Base-by-base conservation (phyloP, 2,888 invertebrate species). In the Lepidochrysops patricia region DNA sequence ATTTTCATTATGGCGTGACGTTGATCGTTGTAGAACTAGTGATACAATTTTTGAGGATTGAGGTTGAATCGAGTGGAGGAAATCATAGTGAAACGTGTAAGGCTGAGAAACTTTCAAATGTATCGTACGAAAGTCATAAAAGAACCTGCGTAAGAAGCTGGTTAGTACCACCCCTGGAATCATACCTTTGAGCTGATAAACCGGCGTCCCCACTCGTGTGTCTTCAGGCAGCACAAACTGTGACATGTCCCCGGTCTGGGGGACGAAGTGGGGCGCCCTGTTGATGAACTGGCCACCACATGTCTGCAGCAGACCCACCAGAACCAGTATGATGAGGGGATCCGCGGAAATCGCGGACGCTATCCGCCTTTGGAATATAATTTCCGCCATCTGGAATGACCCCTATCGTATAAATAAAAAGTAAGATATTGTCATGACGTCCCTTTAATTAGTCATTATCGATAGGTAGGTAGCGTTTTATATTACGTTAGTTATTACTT, bases 161-260 rank as follows among this genome's bases (percentile, higher is more conserved):
- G 7, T 7, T 2, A 9, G 2, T 9, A 9, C 9, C 7, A 7
- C 7, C 7, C 9, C 29, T 7, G 2, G 29, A 37, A n/a, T 9
- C 19, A 54, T 34, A 58, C 94, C 94, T 89, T 92, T 92, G 37
- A 94, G 88, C 68, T 94, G 94, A 80, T 95, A 95, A 1, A 95
- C 93, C 0, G 94, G 93, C 61, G 94, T 93, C 34, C 95, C 95
- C 9, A 94, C 92, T 35, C 91, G 90, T 1, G 95, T 94, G 68
- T 94, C 92, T 77, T 95, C 96, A 7, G 92, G 90, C 9, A 96
- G 78, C 61, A 92, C 92, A 72, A 96, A 93, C 63, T 93, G 91
- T 1, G 93, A 91, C 94, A 96, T 94, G 73, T 96, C 95, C 1
- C 95, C 95, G 1, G 84, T 83, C 66, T 93, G 93, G 23, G 93